Conservation (phyloP, 1,140 invertebrate species). For the Hypothenemus hampei region DNA sequence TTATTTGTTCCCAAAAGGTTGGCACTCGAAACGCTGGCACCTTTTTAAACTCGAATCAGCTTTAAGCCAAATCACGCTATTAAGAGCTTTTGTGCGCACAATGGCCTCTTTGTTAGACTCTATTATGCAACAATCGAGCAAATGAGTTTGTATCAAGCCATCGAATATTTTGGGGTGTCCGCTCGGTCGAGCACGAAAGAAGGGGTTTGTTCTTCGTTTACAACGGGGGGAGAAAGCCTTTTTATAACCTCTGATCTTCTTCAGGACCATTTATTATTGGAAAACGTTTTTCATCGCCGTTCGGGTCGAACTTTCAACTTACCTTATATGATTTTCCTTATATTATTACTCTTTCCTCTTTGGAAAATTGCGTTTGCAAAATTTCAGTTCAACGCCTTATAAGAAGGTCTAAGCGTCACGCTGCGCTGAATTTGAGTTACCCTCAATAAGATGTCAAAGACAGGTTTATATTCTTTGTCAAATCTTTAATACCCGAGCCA, state of each 20-base stretch:
- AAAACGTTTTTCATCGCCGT: too few species aligned
- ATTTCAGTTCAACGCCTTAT: slow-evolving; percentile 2
- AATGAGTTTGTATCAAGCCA: slow-evolving; percentile 37
- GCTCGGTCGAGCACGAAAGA: slow-evolving; percentile 32
- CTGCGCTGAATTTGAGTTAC: slow-evolving; percentile 14
- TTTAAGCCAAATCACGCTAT: slow-evolving; percentile 36
- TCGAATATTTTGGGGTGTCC: slow-evolving; percentile 32
- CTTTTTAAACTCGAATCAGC: slow-evolving; percentile 34
- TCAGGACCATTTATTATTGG: slow-evolving; percentile 8
- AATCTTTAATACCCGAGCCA: slow-evolving; percentile 17
- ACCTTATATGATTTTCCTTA: too few species aligned
- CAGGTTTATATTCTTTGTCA: slow-evolving; percentile 16
- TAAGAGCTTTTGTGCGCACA: slow-evolving; percentile 27
- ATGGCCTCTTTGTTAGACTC: slow-evolving; percentile 33
- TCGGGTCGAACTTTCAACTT: too few species aligned
- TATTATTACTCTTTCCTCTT: too few species aligned
- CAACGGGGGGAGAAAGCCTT: slow-evolving; percentile 7
- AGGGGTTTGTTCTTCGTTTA: too few species aligned
- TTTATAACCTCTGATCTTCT: slow-evolving; percentile 15
- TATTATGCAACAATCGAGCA: slow-evolving; percentile 38
- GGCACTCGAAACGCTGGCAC: slow-evolving; percentile 32
- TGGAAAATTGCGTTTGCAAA: too few species aligned
- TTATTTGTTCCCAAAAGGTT: too few species aligned
- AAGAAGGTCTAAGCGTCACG: slow-evolving; percentile 11
- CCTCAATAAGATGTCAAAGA: slow-evolving; percentile 13